Percentiles rank a stretch among this genome's conserved stretches.
Evolutionary conservation across 1,140 invertebrate genomes (phyloP).

Genomic region (Zaprionus nigranus): DNA sequence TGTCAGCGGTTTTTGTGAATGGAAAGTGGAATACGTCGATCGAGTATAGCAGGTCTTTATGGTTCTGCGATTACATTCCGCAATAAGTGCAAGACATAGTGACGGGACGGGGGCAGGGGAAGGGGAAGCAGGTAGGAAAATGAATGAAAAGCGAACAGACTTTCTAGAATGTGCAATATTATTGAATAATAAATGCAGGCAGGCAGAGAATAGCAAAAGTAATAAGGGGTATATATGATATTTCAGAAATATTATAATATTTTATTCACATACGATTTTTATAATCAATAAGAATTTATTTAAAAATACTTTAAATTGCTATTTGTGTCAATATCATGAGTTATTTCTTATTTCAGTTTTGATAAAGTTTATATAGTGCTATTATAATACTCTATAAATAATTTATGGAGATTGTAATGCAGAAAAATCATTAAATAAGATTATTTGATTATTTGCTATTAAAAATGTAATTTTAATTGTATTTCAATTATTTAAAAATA

Average conservation of each 20-base stretch:
- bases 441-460: neutral
- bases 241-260: neutral
- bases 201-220: neutral
- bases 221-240: neutral
- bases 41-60: conserved; percentile 34
- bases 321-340: neutral
- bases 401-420: neutral
- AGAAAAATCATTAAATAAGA: neutral
- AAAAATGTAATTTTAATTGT: no score
- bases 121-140: neutral
- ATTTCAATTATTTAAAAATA: no score
- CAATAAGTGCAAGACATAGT: conserved; percentile 18
- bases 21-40: conserved; percentile 12
- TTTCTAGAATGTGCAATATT: neutral
- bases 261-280: neutral
- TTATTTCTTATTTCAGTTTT: neutral
- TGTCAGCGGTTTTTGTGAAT: conserved; percentile 39
- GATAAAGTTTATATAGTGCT: neutral
- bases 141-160: conserved; percentile 26
- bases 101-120: neutral
- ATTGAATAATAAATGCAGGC: neutral
- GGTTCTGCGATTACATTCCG: conserved; percentile 37
- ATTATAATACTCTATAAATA: neutral
- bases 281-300: neutral
- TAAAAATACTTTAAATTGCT: no score